These are phyloP conservation scores for Natator depressus DNA, from an alignment of 2,113 vertebrate genomes.

Conservation along the genomic window DNA sequence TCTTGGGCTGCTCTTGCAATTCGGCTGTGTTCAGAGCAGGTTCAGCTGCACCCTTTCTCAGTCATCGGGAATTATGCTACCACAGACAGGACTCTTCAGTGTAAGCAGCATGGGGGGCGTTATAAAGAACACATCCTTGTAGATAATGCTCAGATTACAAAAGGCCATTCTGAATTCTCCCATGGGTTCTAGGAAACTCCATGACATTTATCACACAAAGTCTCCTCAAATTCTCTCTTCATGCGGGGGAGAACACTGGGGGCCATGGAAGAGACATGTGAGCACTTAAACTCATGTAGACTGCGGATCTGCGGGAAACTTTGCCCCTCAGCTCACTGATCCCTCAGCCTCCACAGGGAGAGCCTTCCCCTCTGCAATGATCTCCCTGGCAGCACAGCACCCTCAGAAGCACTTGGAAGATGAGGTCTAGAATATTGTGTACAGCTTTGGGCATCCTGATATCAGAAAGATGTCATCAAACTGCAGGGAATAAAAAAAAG, in stretches of 20 bases:
- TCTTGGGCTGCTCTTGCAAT: slow-evolving; percentile 57
- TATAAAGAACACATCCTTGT: not conserved
- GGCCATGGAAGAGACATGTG: slow-evolving; percentile 60
- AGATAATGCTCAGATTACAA: slow-evolving; percentile 70
- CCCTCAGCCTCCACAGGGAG: not conserved
- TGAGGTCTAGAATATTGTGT: slow-evolving; percentile 39
- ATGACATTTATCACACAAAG: not conserved
- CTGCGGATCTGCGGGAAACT: slow-evolving; percentile 53
- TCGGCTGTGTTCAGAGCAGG: slow-evolving; percentile 67
- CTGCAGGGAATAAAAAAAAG: slow-evolving; percentile 19
- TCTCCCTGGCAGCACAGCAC: slow-evolving; percentile 59
- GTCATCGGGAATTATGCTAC: slow-evolving; percentile 18
- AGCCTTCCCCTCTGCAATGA: slow-evolving; percentile 21
- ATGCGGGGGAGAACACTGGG: not conserved
- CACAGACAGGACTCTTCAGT: slow-evolving; percentile 14
- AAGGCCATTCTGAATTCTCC: slow-evolving; percentile 54
- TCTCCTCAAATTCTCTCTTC: slow-evolving; percentile 26
- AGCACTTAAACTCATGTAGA: slow-evolving; percentile 61
- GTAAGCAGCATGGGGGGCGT: not conserved
- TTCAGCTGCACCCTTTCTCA: slow-evolving; percentile 60
- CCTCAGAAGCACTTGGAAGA: slow-evolving; percentile 27
- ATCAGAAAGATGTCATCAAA: not conserved
- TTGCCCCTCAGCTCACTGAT: slow-evolving; percentile 30
- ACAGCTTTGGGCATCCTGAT: slow-evolving; percentile 30
- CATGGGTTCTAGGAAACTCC: slow-evolving; percentile 25